A percentile compares a stretch with the other conserved stretches of the same genome.
These are phyloP conservation scores for Pardalotus punctatus DNA, from an alignment of 2,113 vertebrate species.

Conservation along the genomic window DNA sequence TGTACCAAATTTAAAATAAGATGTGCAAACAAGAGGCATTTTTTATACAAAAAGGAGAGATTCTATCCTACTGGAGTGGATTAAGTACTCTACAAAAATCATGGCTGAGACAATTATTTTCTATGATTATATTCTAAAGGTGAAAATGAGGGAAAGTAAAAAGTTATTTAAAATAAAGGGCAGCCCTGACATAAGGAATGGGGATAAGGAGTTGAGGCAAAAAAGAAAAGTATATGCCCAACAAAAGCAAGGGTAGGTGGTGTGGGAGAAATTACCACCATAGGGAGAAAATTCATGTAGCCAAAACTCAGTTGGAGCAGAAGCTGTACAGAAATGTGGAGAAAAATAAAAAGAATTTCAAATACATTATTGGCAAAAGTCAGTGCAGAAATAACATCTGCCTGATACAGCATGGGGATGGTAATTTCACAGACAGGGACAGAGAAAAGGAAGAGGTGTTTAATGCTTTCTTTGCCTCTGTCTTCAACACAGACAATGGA, in stretches of 20 bases:
- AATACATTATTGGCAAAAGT: background rate
- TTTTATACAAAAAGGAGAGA: background rate
- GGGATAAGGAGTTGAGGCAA: background rate
- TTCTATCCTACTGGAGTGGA: background rate
- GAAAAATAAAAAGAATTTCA: background rate
- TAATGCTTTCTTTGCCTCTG: background rate
- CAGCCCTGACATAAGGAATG: background rate
- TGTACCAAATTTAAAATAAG: background rate
- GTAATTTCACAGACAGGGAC: background rate
- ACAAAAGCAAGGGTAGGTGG: background rate
- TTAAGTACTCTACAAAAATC: background rate
- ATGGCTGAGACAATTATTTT: background rate
- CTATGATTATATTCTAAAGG: background rate
- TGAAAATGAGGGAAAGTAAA: background rate
- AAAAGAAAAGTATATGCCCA: background rate
- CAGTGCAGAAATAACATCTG: background rate
- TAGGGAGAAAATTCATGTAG: background rate
- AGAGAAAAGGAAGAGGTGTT: background rate
- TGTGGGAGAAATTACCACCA: background rate
- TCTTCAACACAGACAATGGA: background rate
- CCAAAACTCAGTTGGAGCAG: background rate
- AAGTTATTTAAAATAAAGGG: background rate
- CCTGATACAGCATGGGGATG: background rate
- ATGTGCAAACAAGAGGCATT: background rate
- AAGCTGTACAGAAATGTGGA: background rate